These are phyloP conservation scores for Proctacanthus coquilletti DNA, from an alignment of 1,140 invertebrate species.

Conservation along the genomic window DNA sequence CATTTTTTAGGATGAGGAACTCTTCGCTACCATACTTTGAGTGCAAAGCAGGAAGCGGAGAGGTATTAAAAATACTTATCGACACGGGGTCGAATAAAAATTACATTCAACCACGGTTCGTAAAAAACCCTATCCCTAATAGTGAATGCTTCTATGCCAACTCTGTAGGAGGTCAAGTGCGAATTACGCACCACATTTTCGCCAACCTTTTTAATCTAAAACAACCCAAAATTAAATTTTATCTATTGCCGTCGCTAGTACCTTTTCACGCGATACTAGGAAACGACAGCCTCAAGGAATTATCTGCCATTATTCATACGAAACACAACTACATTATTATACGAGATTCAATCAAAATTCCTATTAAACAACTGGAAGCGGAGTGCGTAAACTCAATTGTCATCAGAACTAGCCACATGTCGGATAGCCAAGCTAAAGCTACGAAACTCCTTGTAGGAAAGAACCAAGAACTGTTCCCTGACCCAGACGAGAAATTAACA, in stretches of 20 bases:
- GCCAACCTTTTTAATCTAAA: slow-evolving; percentile 1
- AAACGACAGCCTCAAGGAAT: not conserved
- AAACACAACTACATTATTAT: not conserved
- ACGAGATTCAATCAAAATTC: not conserved
- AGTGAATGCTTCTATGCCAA: not conserved
- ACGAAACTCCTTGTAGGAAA: not conserved
- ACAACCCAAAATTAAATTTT: slow-evolving; percentile 1
- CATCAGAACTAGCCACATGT: not conserved
- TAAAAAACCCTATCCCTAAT: slow-evolving; percentile 4
- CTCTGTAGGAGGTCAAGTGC: not conserved
- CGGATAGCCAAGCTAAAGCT: not conserved
- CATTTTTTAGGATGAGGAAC: not conserved
- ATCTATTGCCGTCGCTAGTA: not conserved
- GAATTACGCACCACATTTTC: slow-evolving; percentile 1
- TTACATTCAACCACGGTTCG: not conserved
- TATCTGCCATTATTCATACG: slow-evolving; percentile 1
- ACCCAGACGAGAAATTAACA: slow-evolving; percentile 1
- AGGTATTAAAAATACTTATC: slow-evolving; percentile 2
- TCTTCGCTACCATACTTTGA: not conserved
- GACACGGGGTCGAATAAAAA: slow-evolving; percentile 2
- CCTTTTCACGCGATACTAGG: not conserved
- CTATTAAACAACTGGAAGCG: not conserved
- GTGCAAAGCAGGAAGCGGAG: not conserved
- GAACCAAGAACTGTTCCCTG: not conserved
- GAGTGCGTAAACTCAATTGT: not conserved